Evolutionary conservation across 2,888 invertebrate species (phyloP).

Genomic region (Caenorhabditis plicata): DNA sequence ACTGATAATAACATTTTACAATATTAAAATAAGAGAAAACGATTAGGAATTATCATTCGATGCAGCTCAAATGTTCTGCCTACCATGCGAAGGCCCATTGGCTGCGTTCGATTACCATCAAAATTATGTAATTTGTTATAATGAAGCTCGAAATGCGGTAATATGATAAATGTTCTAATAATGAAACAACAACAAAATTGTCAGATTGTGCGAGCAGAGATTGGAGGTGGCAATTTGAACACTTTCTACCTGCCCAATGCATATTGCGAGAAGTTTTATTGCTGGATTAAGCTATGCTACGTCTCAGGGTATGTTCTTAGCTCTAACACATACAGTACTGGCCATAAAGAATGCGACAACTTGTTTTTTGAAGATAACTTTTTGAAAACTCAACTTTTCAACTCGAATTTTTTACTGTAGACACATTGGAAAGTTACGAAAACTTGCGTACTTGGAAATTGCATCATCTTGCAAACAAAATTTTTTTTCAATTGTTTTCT

Average conservation of each 20-base stretch:
- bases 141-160: slow-evolving; percentile 25
- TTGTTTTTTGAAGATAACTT: no score
- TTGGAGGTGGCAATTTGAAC: slow-evolving; percentile 14
- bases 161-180: background rate
- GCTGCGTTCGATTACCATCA: slow-evolving; percentile 30
- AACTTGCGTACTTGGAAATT: no score
- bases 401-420: no score
- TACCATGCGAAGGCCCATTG: slow-evolving; percentile 30
- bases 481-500: slow-evolving; percentile 14
- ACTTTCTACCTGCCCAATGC: slow-evolving; percentile 12
- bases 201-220: slow-evolving; percentile 10
- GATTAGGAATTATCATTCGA: slow-evolving; percentile 3
- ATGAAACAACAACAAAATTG: slow-evolving; percentile 1
- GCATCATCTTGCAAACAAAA: no score
- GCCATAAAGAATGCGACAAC: no score
- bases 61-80: slow-evolving; percentile 15
- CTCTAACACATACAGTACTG: no score
- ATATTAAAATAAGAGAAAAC: no score
- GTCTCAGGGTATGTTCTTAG: slow-evolving; percentile 20
- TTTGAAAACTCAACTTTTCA: no score
- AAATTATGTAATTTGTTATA: slow-evolving; percentile 12
- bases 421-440: no score
- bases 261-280: slow-evolving; percentile 15
- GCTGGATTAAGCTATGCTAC: slow-evolving; percentile 26
- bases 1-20: no score